Conservation (phyloP, 2,113 vertebrate species). For the Microtus richardsoni region DNA sequence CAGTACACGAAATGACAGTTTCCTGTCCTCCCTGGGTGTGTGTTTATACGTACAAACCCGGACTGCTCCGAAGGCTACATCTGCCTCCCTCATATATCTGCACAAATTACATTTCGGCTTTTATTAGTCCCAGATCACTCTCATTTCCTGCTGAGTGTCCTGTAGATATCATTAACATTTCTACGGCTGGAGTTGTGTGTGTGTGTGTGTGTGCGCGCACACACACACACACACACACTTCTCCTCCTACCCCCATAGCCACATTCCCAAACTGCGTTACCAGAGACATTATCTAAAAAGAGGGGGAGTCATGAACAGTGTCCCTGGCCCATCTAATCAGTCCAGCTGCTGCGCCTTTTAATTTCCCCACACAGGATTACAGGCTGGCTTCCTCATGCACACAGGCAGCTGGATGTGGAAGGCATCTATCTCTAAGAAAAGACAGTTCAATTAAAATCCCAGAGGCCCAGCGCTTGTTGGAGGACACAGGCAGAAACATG, state of each 20-base stretch:
- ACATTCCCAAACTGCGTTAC: slow-evolving; percentile 73
- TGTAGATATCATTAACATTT: slow-evolving; percentile 67
- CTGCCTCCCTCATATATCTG: slow-evolving; percentile 62
- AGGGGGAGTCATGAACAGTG: not conserved
- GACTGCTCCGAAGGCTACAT: not conserved
- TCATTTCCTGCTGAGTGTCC: slow-evolving; percentile 74
- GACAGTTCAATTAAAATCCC: slow-evolving; percentile 76
- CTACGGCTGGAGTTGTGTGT: slow-evolving; percentile 2
- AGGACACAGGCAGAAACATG: slow-evolving; percentile 59
- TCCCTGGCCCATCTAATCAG: slow-evolving; percentile 49
- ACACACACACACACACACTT: too few species aligned
- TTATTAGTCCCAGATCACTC: slow-evolving; percentile 69
- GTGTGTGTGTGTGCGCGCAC: not conserved
- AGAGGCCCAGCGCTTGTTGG: slow-evolving; percentile 42
- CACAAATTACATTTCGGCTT: slow-evolving; percentile 72
- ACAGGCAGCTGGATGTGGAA: slow-evolving; percentile 34
- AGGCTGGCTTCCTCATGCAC: slow-evolving; percentile 61
- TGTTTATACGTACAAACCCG: not conserved
- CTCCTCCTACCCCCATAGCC: not conserved
- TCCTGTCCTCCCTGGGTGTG: not conserved
- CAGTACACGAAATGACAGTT: too few species aligned
- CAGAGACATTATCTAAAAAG: slow-evolving; percentile 75
- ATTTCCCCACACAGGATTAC: not conserved
- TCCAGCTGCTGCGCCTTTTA: slow-evolving; percentile 68
- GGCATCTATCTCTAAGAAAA: slow-evolving; percentile 73